Evolutionary conservation across 2,113 vertebrate species (phyloP).

Genomic region (Mustela nigripes): DNA sequence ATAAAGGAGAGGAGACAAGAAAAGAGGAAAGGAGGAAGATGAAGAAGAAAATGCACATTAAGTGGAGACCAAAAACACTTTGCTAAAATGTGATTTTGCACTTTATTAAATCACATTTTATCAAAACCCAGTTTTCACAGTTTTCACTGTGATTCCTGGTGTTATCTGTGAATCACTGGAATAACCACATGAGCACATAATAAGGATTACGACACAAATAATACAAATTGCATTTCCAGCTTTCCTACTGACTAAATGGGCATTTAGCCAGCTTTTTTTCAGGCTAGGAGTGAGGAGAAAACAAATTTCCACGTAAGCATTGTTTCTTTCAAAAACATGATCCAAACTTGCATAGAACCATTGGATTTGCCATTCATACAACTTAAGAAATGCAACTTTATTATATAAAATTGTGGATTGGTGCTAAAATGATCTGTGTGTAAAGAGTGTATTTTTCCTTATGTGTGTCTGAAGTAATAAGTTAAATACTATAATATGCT

Average conservation of each 20-base stretch:
- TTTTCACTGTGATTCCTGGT: background rate
- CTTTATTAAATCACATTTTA: background rate
- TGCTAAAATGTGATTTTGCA: background rate
- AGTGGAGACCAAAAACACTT: background rate
- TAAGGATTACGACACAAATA: background rate
- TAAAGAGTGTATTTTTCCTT: background rate
- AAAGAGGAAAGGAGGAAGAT: background rate
- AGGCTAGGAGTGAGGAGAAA: background rate
- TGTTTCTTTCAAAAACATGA: conserved; percentile 13
- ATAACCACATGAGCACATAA: background rate
- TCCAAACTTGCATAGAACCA: background rate
- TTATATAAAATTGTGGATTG: background rate
- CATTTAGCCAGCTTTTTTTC: background rate
- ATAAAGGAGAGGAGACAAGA: background rate
- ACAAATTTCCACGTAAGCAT: background rate
- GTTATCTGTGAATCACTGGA: background rate
- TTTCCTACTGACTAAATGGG: background rate
- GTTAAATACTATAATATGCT: conserved; percentile 21
- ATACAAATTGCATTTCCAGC: background rate
- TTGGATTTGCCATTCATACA: background rate
- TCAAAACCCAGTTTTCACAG: background rate
- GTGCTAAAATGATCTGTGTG: background rate
- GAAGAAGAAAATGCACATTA: background rate
- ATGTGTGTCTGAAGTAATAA: background rate
- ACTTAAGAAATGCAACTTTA: background rate